Evolutionary conservation across 2,113 vertebrate genomes (phyloP).

Genomic region (Romanogobio albipinnatus): DNA sequence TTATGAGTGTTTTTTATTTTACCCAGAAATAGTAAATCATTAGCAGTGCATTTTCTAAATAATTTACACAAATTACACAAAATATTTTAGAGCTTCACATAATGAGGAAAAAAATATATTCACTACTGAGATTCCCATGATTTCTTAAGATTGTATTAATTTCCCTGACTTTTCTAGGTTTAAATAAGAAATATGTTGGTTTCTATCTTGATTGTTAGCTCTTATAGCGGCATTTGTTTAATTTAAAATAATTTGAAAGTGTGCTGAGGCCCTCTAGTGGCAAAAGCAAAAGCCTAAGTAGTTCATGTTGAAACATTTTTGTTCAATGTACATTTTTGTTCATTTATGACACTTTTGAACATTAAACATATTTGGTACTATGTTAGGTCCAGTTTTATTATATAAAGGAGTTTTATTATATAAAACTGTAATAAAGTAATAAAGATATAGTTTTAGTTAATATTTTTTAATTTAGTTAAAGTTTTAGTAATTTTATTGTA

Average conservation of each 20-base stretch:
- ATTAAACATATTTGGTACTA: neutral
- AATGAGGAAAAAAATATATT: neutral
- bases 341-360: neutral
- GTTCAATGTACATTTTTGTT: neutral
- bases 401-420: too few relatives aligned
- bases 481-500: too few relatives aligned
- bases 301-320: neutral
- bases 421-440: too few relatives aligned
- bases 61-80: neutral
- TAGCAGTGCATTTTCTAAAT: too few relatives aligned
- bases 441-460: neutral
- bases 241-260: neutral
- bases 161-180: neutral
- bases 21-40: too few relatives aligned
- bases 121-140: neutral
- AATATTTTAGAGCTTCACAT: neutral
- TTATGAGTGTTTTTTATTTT: too few relatives aligned
- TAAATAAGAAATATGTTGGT: neutral
- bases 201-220: neutral
- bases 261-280: too few relatives aligned
- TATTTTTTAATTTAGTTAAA: neutral
- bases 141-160: neutral
- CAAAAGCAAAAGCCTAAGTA: too few relatives aligned
- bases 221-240: neutral
- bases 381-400: neutral